phyloP scores from a whole-genome alignment of 1,140 invertebrate species.

The Diorhabda sublineata region DNA sequence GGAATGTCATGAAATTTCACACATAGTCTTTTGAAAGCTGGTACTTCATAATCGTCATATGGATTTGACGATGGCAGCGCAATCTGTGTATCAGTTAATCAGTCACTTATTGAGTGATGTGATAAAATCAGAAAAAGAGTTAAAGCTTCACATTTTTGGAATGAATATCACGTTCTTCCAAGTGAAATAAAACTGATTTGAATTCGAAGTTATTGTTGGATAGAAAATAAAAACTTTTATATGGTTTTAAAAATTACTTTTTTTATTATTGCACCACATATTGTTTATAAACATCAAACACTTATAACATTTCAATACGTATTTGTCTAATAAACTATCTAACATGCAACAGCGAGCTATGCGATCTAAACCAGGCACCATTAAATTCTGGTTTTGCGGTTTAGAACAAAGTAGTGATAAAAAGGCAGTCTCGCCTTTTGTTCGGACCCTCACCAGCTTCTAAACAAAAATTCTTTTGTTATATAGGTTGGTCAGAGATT shows the following conservation, averaged over 20 bases:
- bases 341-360: conserved; percentile 32
- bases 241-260: conserved; percentile 19
- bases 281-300: conserved; percentile 36
- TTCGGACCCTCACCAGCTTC: conserved; percentile 52
- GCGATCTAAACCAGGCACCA: conserved; percentile 27
- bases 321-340: conserved; percentile 28
- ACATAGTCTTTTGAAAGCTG: too few species aligned
- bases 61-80: too few species aligned
- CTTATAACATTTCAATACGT: conserved; percentile 26
- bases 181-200: not conserved
- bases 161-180: too few species aligned
- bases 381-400: conserved; percentile 19
- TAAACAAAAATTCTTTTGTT: conserved; percentile 35
- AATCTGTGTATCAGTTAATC: too few species aligned
- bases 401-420: conserved; percentile 29
- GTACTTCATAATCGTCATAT: too few species aligned
- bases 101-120: too few species aligned
- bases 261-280: conserved; percentile 39
- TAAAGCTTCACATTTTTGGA: too few species aligned
- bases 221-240: not conserved
- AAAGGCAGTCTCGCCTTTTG: conserved; percentile 36
- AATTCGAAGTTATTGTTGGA: not conserved
- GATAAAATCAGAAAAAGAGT: too few species aligned
- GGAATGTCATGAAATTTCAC: too few species aligned
- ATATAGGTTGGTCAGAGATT: conserved; percentile 39